A percentile compares a stretch with the other conserved stretches of the same genome.
Evolutionary conservation across 2,113 vertebrate species (phyloP).

Genomic region (Microcebus ravelobensis): DNA sequence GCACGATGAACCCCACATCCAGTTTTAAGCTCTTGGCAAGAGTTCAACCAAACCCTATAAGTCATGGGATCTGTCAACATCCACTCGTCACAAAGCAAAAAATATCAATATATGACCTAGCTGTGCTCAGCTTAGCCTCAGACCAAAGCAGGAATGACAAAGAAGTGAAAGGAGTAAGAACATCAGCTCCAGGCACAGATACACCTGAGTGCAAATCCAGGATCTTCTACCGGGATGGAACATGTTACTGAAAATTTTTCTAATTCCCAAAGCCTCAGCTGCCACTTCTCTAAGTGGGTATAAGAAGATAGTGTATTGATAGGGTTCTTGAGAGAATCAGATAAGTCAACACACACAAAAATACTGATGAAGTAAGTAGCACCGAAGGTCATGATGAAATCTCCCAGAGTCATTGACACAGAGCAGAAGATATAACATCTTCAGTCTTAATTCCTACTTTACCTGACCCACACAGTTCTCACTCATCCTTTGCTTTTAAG

Average conservation of each 20-base stretch:
- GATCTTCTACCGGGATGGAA: accelerated
- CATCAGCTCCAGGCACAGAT: accelerated
- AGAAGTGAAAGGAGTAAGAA: not conserved
- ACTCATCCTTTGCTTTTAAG: not conserved
- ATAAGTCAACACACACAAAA: not conserved
- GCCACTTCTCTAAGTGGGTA: not conserved
- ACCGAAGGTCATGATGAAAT: not conserved
- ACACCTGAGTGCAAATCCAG: not conserved
- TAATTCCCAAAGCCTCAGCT: not conserved
- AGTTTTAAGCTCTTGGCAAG: not conserved
- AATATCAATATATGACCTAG: not conserved
- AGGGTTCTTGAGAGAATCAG: not conserved
- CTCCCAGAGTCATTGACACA: not conserved
- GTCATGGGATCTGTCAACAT: not conserved
- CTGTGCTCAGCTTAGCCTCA: not conserved
- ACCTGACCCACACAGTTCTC: not conserved
- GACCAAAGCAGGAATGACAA: not conserved
- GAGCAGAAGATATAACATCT: not conserved
- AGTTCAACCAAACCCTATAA: not conserved
- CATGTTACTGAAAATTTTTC: not conserved
- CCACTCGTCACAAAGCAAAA: not conserved
- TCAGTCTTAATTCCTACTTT: not conserved
- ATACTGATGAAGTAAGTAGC: not conserved
- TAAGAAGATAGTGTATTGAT: not conserved
- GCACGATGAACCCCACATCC: not conserved